A percentile compares a stretch with the other conserved stretches of the same genome.
Evolutionary conservation across 2,113 vertebrate genomes (phyloP).

Genomic region (Myotis yumanensis): DNA sequence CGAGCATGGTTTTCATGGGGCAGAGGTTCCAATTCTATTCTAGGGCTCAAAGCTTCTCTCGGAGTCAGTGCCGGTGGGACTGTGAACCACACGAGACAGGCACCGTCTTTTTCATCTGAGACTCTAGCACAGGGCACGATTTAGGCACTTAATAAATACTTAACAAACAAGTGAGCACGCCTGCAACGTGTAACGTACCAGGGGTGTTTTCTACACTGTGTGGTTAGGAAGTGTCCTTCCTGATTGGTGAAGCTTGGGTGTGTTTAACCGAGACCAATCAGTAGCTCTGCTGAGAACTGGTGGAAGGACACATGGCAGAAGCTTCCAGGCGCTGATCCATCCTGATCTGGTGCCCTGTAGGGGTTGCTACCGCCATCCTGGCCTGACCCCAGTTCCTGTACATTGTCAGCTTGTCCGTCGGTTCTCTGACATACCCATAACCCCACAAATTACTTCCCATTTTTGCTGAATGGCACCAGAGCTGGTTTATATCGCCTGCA

Average conservation of each 20-base stretch:
- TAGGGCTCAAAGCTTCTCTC: background rate
- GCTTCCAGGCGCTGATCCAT: background rate
- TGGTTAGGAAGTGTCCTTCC: background rate
- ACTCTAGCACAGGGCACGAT: background rate
- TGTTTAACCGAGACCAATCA: background rate
- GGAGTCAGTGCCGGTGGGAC: background rate
- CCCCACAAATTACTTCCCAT: background rate
- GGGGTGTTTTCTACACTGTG: background rate
- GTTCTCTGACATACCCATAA: background rate
- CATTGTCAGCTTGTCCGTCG: background rate
- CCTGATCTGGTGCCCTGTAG: background rate
- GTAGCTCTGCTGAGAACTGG: background rate
- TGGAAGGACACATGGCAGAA: background rate
- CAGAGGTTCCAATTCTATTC: background rate
- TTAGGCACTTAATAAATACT: background rate
- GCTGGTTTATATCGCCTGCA: background rate
- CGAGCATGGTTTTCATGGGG: background rate
- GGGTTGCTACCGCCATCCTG: background rate
- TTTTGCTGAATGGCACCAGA: background rate
- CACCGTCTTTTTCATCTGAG: background rate
- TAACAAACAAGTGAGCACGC: background rate
- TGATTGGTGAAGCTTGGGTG: background rate
- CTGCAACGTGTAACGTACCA: background rate
- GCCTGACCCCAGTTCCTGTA: background rate
- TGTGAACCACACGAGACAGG: background rate